Percentiles rank a stretch among this genome's conserved stretches.
Conservation (phyloP, 2,797 vertebrate genomes). For the Rousettus madagascariensis region DNA sequence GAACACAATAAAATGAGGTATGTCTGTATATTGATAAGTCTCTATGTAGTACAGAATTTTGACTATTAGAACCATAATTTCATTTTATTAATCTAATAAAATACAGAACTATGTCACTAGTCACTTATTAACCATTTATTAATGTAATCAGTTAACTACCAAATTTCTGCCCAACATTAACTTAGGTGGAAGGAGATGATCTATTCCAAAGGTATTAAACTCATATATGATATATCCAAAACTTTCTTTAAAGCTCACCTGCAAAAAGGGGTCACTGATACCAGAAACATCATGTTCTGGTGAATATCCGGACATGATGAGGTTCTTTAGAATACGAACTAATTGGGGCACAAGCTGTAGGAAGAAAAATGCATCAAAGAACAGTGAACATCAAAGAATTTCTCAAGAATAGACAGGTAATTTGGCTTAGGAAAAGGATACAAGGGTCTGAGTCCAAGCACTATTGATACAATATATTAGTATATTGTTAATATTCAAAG, state of each 20-base stretch:
- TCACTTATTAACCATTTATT: conserved; percentile 24
- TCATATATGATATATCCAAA: conserved; percentile 29
- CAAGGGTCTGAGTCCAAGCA: conserved; percentile 56
- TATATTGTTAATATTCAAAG: neutral
- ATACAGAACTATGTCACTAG: neutral
- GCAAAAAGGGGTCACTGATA: conserved; percentile 99
- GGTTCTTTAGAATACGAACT: conserved; percentile 99
- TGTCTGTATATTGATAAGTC: neutral
- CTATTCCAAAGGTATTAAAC: conserved; percentile 28
- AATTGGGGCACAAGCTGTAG: conserved; percentile 97
- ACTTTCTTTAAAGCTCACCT: conserved; percentile 87
- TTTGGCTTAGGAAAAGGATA: conserved; percentile 56
- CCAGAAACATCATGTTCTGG: conserved; percentile 99
- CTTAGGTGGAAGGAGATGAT: conserved; percentile 15
- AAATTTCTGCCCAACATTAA: neutral
- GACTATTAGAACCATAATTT: conserved; percentile 4
- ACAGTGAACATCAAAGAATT: conserved; percentile 40
- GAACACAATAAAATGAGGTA: neutral
- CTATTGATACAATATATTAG: conserved; percentile 35
- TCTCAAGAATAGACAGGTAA: conserved; percentile 21
- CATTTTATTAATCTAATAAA: conserved; percentile 23
- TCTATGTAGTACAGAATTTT: neutral
- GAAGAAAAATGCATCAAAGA: conserved; percentile 75
- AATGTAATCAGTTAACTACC: conserved; percentile 26
- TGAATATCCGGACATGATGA: conserved; percentile 99